Base-by-base conservation (phyloP, 2,113 vertebrate genomes). In the Asarcornis scutulata region DNA sequence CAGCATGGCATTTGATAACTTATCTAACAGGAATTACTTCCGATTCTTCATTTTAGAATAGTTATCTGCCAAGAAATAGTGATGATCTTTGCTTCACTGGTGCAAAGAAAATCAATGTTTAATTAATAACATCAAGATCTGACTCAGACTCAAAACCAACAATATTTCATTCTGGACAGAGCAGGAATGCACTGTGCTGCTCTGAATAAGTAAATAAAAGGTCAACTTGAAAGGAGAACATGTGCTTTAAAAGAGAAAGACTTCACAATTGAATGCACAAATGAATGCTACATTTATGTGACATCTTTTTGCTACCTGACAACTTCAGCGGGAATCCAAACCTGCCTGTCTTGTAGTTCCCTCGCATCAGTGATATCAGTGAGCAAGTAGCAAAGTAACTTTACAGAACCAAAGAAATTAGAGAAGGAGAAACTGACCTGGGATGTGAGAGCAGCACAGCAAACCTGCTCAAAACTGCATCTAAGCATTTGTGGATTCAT, bases 11-110 rank as follows among this genome's bases (percentile, higher is more conserved):
- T 64, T 53, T 90, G 95, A 93, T 95, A 91, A 80, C 13, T 6
- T 90, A 89, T 93, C 83, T 83, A 27, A 36, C 6, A 7, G 82
- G 59, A 96, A 92, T 84, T 58, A 36, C 63, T 95, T 86, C 86
- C 0, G 0, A 42, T 55, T 44, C 71, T 81, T 72, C 62, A 1
- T n/a, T 90, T n/a, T 84, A 84, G 86, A 62, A 79, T 3, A 26
- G 44, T 32, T n/a, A 38, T 20, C 46, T 80, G 56, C 21, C 42
- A 75, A 83, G 50, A 83, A 21, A 75, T 89, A 71, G 62, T 16
- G 68, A 42, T 32, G 55, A 32, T 40, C 56, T 82, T 23, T 42
- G 44, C 42, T 52, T 92, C 34, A 32, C 29, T 0, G 0, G 11
- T 48, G 48, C 56, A 56, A 79, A 40, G 55, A 14, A 7, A 59